Conservation (phyloP, 2,888 invertebrate species). For the Ganaspis brasiliensis region DNA sequence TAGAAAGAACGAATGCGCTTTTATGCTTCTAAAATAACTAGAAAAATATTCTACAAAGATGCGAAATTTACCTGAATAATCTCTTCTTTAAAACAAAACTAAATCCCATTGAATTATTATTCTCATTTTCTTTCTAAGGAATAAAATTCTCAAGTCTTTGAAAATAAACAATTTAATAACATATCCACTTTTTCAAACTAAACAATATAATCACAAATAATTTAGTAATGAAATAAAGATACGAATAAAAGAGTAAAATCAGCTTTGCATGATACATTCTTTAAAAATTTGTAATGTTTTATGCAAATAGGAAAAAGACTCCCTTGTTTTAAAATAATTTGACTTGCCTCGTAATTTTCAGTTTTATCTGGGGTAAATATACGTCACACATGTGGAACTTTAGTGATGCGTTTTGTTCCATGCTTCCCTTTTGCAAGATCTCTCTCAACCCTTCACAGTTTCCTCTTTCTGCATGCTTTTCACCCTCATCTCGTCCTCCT, state of each 20-base stretch:
- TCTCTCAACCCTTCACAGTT: conserved; percentile 6
- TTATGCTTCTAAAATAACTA: conserved; percentile 13
- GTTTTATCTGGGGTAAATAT: conserved; percentile 21
- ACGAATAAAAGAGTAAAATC: too few relatives aligned
- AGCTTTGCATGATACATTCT: background rate
- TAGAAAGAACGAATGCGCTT: background rate
- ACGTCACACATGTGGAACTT: conserved; percentile 23
- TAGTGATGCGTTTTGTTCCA: conserved; percentile 14
- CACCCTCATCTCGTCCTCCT: conserved; percentile 30
- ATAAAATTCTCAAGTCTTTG: too few relatives aligned
- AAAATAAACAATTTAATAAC: too few relatives aligned
- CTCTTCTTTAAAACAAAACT: too few relatives aligned
- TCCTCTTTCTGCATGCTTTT: conserved; percentile 35
- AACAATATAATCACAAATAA: too few relatives aligned
- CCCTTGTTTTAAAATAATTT: conserved; percentile 19
- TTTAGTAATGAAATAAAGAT: too few relatives aligned
- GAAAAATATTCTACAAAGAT: background rate
- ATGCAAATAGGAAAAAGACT: background rate
- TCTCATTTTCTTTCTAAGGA: too few relatives aligned
- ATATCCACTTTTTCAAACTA: too few relatives aligned
- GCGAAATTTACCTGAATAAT: background rate
- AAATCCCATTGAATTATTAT: too few relatives aligned
- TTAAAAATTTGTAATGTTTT: background rate
- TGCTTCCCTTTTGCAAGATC: conserved; percentile 1
- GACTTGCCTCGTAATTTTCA: background rate